Base-by-base conservation (phyloP, 2,888 invertebrate genomes). In the Drosophila quinaria region DNA sequence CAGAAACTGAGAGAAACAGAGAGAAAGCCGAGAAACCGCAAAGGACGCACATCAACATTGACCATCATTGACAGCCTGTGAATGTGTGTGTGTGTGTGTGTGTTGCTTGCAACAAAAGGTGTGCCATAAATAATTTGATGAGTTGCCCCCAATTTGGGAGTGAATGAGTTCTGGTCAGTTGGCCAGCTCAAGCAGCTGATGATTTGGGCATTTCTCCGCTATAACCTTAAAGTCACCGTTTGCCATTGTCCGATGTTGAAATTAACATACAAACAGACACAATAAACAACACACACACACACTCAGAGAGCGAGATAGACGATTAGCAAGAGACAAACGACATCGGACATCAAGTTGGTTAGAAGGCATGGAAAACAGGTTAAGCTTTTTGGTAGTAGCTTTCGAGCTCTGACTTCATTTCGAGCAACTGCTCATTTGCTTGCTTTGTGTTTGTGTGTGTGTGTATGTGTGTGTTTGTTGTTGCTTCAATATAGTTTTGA, bases 71-170 rank as follows among this genome's bases (percentile, higher is more conserved):
- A 51, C 37, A 39, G 51, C 25, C 39, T 54, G 39, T 35, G 22
- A 46, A 44, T 47, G 25, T 54, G 46, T 55, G 3, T 49, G 39
- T 52, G 9, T 39, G 15, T 39, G 10, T 59, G 49, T 65, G n/a
- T 47, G 31, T 44, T 44, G 64, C 33, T 50, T 63, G 49, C 56
- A 65, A 68, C 83, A 71, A 74, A 76, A 76, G 88, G 71, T 70
- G 61, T 78, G 80, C 46, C 72, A 88, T 85, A 80, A 83, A 84
- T 86, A 78, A 88, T 88, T 88, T 80, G 84, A 86, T 82, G 75
- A 69, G 44, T 51, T 78, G 64, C 54, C 74, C 69, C 83, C 83
- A 80, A 67, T 86, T 71, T 78, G 78, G 65, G 46, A 37, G 46
- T 41, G 64, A 51, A 44, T 74, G 37, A 56, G 64, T 80, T 86